Conservation (phyloP, 2,113 vertebrate genomes). For the Turnix velox region DNA sequence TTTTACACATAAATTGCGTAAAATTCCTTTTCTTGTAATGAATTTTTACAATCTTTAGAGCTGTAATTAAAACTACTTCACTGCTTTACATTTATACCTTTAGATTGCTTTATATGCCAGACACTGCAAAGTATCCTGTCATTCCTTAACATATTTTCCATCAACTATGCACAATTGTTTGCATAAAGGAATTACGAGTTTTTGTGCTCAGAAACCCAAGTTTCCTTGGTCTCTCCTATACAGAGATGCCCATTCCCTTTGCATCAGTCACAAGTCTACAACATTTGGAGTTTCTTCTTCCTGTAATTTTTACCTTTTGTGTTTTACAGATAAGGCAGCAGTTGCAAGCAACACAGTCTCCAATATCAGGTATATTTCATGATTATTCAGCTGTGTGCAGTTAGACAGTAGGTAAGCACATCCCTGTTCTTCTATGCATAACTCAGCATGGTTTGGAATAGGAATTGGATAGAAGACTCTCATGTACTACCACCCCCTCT, state of each 20-base stretch:
- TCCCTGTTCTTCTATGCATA: background rate
- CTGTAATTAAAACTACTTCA: background rate
- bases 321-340: background rate
- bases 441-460: background rate
- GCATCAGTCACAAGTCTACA: background rate
- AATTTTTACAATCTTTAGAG: background rate
- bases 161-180: background rate
- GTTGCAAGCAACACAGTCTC: background rate
- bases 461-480: background rate
- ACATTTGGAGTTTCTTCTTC: background rate
- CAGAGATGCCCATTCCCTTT: background rate
- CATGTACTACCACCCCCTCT: background rate
- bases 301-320: background rate
- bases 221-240: rapidly evolving
- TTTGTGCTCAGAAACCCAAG: background rate
- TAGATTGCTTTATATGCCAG: background rate
- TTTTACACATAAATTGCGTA: too few species aligned
- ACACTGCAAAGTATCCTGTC: background rate
- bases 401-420: background rate
- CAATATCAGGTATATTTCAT: background rate
- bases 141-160: background rate
- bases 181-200: background rate
- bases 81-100: background rate
- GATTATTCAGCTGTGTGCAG: background rate
- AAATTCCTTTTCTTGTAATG: background rate